phyloP scores from a whole-genome alignment of 2,113 vertebrate genomes.

The Chiloscyllium plagiosum region DNA sequence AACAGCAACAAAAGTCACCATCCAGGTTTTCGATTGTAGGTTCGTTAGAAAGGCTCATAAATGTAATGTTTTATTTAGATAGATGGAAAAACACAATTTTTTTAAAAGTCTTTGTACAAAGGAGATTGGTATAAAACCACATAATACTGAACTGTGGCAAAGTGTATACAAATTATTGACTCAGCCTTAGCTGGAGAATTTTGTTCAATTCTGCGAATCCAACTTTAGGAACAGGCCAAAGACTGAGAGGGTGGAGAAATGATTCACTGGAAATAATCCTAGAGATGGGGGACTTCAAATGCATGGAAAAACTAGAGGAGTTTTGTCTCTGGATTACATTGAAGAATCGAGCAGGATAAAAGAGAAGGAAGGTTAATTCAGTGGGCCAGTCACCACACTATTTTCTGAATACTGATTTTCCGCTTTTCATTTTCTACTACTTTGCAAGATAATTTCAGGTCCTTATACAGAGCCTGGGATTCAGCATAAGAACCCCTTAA shows the following conservation, averaged over 20 bases:
- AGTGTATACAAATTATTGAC: background rate
- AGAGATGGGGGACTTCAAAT: background rate
- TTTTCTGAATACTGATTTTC: background rate
- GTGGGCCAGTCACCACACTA: no score
- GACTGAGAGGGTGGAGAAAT: background rate
- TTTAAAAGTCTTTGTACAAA: background rate
- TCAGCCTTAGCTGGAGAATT: background rate
- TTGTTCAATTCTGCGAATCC: background rate
- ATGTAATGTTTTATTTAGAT: background rate
- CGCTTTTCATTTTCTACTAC: background rate
- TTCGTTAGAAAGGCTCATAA: background rate
- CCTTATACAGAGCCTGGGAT: background rate
- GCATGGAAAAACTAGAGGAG: background rate
- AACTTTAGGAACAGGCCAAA: background rate
- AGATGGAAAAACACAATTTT: background rate
- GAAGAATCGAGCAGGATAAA: background rate
- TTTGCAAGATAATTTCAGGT: background rate
- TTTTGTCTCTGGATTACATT: background rate
- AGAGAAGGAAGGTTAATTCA: background rate
- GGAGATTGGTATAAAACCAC: background rate
- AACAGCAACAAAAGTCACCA: conserved; percentile 14
- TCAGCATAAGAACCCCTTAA: background rate
- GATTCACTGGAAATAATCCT: background rate
- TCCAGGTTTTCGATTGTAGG: background rate
- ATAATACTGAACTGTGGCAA: background rate